Conservation (phyloP, 2,797 vertebrate species). For the Rachycentron canadum region DNA sequence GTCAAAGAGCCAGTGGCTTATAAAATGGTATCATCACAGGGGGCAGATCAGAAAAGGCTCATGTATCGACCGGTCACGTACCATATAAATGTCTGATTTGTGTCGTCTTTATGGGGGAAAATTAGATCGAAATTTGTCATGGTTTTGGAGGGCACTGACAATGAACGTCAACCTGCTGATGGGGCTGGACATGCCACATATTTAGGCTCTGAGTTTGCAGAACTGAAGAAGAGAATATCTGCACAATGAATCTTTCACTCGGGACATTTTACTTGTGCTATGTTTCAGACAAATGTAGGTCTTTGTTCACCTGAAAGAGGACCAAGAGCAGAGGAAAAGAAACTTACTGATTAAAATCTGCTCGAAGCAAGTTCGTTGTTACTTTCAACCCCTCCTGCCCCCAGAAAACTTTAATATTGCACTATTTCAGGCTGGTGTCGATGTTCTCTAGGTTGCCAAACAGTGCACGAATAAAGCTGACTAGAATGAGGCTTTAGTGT, state of each 20-base stretch:
- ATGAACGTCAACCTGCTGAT: not conserved
- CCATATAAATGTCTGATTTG: not conserved
- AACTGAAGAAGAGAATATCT: not conserved
- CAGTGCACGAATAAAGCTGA: conserved; percentile 35
- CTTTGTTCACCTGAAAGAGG: not conserved
- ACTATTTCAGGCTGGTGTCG: conserved; percentile 21
- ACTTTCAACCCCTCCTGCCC: conserved; percentile 6
- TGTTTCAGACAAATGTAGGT: not conserved
- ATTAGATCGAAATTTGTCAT: too few species aligned
- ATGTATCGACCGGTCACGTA: too few species aligned
- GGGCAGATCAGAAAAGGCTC: not conserved
- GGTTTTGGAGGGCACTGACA: too few species aligned
- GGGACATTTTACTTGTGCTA: not conserved
- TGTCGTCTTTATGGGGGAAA: not conserved
- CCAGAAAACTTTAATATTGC: conserved; percentile 21
- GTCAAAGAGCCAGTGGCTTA: too few species aligned
- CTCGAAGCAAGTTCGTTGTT: conserved; percentile 9
- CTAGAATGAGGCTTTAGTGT: conserved; percentile 22
- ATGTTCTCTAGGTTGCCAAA: conserved; percentile 18
- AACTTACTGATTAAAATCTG: conserved; percentile 12
- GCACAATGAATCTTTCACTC: not conserved
- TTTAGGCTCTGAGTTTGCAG: not conserved
- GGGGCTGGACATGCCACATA: not conserved
- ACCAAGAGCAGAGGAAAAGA: not conserved
- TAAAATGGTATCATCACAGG: not conserved